Base-by-base conservation (phyloP, 2,797 vertebrate genomes). In the Dendrocincla fuliginosa region DNA sequence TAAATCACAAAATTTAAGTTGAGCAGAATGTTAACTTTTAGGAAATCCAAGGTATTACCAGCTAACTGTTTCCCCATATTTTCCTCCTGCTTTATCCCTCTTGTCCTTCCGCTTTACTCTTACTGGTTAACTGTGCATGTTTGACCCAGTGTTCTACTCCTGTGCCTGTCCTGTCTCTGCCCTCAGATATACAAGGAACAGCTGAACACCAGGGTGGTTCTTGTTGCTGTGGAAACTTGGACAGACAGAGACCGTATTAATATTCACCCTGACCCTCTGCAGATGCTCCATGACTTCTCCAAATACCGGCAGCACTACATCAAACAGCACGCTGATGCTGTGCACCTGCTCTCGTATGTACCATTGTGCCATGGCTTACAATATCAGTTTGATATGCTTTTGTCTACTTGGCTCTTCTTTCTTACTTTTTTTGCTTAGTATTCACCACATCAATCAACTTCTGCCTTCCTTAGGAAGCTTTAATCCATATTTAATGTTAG, bases 121-220 rank as follows among this genome's bases (percentile, higher is more conserved):
- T 95, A 95, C 87, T 97, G 96, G 96, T 96, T 98, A 93, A 97
- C 57, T 80, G 92, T 98, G 97, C 96, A 95, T 93, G 97, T 97
- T 78, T 98, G 97, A 98, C 97, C 98, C 98, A 98, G 98, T 97
- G 95, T 98, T 98, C 94, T 96, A 88, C 97, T 97, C 95, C 97
- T 96, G 93, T 97, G 70, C 98, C 96, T 98, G 94, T 98, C 97
- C 96, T 97, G 91, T 98, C 97, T 98, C 41, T 97, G 64, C 93
- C 96, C 96, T 83, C 98, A 99, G 99, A 98, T 99, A 97, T 99
- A 99, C 98, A 99, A 99, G 98, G 99, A 99, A 57, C 99, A 99
- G 79, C 98, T 99, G 90, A 99, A 99, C 65, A 99, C 99, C 11
- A 99, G 99, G 23, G 99, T 99, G 86, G 99, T 99, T 90, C 98